Evolutionary conservation across 2,113 vertebrate genomes (phyloP).

Genomic region (Etheostoma cragini): DNA sequence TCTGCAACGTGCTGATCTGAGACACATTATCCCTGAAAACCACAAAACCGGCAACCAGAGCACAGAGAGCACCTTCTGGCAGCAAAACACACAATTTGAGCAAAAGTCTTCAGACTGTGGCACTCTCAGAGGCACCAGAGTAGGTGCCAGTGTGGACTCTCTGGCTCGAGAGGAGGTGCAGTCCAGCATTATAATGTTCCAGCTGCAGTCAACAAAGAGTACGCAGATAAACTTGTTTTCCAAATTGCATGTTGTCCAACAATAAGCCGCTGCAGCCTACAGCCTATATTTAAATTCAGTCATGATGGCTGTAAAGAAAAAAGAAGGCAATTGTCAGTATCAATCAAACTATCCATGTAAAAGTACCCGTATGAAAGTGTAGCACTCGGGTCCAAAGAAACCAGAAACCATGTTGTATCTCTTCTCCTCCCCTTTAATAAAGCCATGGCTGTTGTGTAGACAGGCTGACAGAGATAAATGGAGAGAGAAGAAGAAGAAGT

Average conservation of each 20-base stretch:
- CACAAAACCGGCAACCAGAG: not conserved
- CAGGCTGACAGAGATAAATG: conserved; percentile 78
- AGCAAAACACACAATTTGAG: conserved; percentile 41
- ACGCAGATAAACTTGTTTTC: conserved; percentile 19
- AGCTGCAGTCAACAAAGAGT: conserved; percentile 67
- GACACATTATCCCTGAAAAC: not conserved
- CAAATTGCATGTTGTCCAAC: conserved; percentile 8
- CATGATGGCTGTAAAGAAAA: not conserved
- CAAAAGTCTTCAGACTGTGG: conserved; percentile 49
- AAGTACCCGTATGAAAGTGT: not conserved
- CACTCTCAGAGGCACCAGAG: conserved; percentile 35
- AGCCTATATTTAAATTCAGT: conserved; percentile 7
- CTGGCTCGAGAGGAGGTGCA: conserved; percentile 58
- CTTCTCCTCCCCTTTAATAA: conserved; percentile 57
- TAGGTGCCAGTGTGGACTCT: conserved; percentile 42
- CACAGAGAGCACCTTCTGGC: conserved; percentile 28
- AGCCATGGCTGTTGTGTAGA: conserved; percentile 64
- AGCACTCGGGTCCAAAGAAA: conserved; percentile 23
- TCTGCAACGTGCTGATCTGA: conserved; percentile 8
- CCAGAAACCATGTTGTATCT: conserved; percentile 23
- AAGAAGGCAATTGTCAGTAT: not conserved
- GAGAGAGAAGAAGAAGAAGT: conserved; percentile 27
- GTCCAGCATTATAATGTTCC: conserved; percentile 72
- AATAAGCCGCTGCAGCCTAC: not conserved
- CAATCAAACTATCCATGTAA: not conserved